Evolutionary conservation across 2,113 vertebrate species (phyloP).

Genomic region (Notarius lentiginosus): DNA sequence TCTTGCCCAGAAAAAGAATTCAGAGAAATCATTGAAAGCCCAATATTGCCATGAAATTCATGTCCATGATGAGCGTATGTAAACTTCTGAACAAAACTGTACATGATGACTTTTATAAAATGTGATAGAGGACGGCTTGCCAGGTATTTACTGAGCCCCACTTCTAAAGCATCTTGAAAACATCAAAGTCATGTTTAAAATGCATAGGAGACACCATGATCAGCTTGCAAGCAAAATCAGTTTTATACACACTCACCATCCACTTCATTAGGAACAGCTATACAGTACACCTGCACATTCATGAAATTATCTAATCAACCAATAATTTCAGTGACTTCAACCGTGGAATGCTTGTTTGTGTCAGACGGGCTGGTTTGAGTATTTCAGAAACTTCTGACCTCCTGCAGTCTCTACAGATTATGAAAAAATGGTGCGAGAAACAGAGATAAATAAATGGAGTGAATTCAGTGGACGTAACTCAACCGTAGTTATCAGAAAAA

Average conservation of each 20-base stretch:
- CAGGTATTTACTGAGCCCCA: background rate
- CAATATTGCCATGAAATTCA: too few relatives aligned
- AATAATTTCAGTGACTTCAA: background rate
- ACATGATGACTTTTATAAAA: background rate
- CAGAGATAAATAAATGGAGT: background rate
- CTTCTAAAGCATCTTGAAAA: background rate
- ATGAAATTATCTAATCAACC: background rate
- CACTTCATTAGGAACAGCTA: background rate
- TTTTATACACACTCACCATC: background rate
- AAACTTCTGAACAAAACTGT: too few relatives aligned
- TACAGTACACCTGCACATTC: background rate
- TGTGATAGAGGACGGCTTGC: background rate
- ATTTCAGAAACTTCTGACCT: background rate
- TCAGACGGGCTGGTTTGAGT: background rate
- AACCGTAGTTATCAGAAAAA: background rate
- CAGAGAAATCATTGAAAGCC: too few relatives aligned
- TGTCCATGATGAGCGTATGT: too few relatives aligned
- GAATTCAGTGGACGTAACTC: background rate
- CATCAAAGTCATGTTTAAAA: background rate
- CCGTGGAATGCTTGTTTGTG: background rate
- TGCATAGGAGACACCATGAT: too few relatives aligned
- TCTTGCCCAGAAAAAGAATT: too few relatives aligned
- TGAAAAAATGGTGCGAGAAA: background rate
- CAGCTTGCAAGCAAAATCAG: background rate
- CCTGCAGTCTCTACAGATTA: background rate